Conservation (phyloP, 1,140 invertebrate genomes). For the Caerostris darwini region DNA sequence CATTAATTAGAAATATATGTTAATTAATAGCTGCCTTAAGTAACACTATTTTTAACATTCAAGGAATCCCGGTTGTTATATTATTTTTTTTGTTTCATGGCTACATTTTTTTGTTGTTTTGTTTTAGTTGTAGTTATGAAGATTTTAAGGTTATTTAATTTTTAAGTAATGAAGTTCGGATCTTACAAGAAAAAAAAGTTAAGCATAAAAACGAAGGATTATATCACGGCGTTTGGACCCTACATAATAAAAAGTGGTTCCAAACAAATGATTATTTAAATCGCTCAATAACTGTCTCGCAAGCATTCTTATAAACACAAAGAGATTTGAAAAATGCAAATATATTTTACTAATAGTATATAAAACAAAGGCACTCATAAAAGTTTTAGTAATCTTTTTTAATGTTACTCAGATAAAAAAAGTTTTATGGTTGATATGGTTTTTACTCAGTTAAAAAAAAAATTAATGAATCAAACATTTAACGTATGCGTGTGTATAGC, state of each 20-base stretch:
- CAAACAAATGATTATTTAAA: too few species aligned
- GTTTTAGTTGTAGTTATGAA: not conserved
- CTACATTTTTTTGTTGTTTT: not conserved
- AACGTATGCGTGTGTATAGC: too few species aligned
- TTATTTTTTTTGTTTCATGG: not conserved
- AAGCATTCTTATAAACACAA: too few species aligned
- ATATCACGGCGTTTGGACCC: not conserved
- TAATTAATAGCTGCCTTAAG: slow-evolving; percentile 17
- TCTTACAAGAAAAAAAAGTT: not conserved
- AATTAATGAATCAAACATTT: too few species aligned
- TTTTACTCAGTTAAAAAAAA: too few species aligned
- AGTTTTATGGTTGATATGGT: too few species aligned
- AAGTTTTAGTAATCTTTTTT: too few species aligned
- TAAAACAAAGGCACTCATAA: too few species aligned
- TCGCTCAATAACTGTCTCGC: too few species aligned
- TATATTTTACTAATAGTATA: too few species aligned
- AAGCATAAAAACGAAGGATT: not conserved
- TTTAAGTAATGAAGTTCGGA: not conserved
- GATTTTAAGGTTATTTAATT: not conserved
- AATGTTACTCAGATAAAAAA: too few species aligned
- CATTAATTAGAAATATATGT: slow-evolving; percentile 34
- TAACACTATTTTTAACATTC: not conserved
- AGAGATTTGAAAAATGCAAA: too few species aligned
- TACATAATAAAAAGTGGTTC: not conserved
- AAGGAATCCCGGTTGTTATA: not conserved